phyloP scores from a whole-genome alignment of 2,113 vertebrate genomes.

The Leucosticte australis region DNA sequence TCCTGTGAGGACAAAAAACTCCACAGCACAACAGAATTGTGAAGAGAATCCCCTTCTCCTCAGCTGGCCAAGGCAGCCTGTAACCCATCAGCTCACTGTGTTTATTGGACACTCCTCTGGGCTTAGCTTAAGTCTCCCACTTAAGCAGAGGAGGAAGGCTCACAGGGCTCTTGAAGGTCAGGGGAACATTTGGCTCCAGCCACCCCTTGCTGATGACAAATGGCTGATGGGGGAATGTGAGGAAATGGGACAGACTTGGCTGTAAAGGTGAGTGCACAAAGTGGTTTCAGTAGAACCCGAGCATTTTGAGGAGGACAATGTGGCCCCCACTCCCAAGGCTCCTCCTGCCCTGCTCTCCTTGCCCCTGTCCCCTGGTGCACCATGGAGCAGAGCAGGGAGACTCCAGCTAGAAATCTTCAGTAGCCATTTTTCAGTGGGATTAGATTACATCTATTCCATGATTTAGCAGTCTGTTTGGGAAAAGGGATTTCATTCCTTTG shows the following conservation, averaged over 20 bases:
- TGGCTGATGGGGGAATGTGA: not conserved
- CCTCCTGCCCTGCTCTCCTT: not conserved
- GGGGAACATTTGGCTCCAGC: not conserved
- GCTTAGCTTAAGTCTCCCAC: slow-evolving; percentile 15
- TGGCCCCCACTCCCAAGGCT: not conserved
- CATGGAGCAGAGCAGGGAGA: not conserved
- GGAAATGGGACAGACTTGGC: not conserved
- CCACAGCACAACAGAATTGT: not conserved
- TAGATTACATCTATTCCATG: not conserved
- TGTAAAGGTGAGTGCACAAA: not conserved
- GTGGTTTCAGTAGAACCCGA: not conserved
- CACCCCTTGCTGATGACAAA: not conserved
- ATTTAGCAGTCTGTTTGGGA: slow-evolving; percentile 1
- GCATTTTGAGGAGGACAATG: not conserved
- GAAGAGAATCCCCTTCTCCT: not conserved
- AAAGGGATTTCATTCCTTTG: slow-evolving; percentile 38
- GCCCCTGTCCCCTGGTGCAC: not conserved
- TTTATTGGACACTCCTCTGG: not conserved
- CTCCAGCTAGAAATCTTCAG: not conserved
- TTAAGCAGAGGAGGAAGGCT: not conserved
- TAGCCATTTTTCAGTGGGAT: not conserved
- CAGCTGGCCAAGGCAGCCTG: not conserved
- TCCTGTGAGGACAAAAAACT: not conserved
- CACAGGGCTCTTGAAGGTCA: not conserved
- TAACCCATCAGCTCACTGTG: not conserved